phyloP scores from a whole-genome alignment of 2,888 invertebrate genomes.

The Xestia xanthographa region DNA sequence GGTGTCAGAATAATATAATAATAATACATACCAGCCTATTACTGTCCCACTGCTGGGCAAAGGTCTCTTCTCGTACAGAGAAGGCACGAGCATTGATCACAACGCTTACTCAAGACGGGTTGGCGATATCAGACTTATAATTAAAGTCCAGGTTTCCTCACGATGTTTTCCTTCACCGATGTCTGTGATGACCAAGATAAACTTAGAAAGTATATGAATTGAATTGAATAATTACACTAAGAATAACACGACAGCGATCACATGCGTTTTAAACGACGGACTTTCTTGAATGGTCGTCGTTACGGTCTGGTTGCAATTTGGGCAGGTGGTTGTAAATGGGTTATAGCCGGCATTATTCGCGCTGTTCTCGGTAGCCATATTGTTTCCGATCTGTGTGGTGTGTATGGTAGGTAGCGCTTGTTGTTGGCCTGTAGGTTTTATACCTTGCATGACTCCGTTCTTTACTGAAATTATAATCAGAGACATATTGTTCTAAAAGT shows the following conservation, averaged over 20 bases:
- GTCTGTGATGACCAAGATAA: no score
- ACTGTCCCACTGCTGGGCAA: no score
- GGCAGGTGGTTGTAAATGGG: slow-evolving; percentile 78
- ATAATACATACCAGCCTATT: no score
- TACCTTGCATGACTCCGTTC: background rate
- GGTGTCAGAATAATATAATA: background rate
- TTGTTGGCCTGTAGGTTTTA: no score
- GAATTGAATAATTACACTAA: slow-evolving; percentile 73
- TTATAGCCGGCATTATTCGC: slow-evolving; percentile 70
- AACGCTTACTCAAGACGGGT: no score
- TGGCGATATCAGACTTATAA: no score
- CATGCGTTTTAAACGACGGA: slow-evolving; percentile 88
- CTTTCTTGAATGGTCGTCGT: slow-evolving; percentile 81
- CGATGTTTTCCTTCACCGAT: no score
- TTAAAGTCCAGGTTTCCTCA: no score
- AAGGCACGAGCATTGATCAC: no score
- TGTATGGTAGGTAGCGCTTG: background rate
- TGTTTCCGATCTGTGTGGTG: slow-evolving; percentile 10
- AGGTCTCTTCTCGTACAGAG: no score
- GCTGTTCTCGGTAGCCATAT: slow-evolving; percentile 17
- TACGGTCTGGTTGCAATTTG: slow-evolving; percentile 83
- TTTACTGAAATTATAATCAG: slow-evolving; percentile 14
- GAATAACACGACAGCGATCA: slow-evolving; percentile 88
- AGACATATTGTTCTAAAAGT: background rate
- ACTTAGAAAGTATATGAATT: no score